phyloP scores from a whole-genome alignment of 2,888 invertebrate species.

The Napeogenes inachia region DNA sequence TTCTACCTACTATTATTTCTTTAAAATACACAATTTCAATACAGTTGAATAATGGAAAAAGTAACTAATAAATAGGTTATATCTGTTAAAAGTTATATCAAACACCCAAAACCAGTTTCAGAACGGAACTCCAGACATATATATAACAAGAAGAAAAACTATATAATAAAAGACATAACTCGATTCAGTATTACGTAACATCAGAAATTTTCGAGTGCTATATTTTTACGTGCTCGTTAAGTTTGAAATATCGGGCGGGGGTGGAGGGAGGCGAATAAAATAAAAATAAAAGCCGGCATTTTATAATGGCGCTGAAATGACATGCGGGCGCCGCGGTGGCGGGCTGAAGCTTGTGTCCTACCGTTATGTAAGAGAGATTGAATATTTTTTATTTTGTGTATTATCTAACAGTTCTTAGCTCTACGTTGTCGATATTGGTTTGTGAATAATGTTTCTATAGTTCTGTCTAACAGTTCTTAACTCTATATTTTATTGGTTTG shows the following conservation, averaged over 20 bases:
- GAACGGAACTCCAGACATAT: too few species aligned
- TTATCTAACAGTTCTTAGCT: not conserved
- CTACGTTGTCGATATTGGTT: too few species aligned
- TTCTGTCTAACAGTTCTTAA: too few species aligned
- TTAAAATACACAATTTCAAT: too few species aligned
- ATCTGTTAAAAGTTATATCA: too few species aligned
- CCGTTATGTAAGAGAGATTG: slow-evolving; percentile 17
- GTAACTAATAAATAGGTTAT: too few species aligned
- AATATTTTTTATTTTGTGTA: slow-evolving; percentile 16
- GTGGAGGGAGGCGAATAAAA: slow-evolving; percentile 58
- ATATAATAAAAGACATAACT: slow-evolving; percentile 14
- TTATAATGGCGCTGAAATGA: slow-evolving; percentile 74
- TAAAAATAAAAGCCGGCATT: slow-evolving; percentile 76
- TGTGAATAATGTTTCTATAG: too few species aligned
- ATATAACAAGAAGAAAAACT: not conserved
- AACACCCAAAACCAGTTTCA: too few species aligned
- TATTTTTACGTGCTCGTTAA: slow-evolving; percentile 75
- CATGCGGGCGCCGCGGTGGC: slow-evolving; percentile 70
- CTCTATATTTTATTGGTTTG: too few species aligned
- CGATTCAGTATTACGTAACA: slow-evolving; percentile 31
- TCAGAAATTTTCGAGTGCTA: slow-evolving; percentile 61
- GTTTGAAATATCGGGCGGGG: slow-evolving; percentile 70
- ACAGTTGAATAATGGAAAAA: too few species aligned
- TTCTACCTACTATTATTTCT: too few species aligned
- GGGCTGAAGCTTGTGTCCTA: slow-evolving; percentile 36